Base-by-base conservation (phyloP, 2,797 vertebrate species). In the Argya squamiceps region DNA sequence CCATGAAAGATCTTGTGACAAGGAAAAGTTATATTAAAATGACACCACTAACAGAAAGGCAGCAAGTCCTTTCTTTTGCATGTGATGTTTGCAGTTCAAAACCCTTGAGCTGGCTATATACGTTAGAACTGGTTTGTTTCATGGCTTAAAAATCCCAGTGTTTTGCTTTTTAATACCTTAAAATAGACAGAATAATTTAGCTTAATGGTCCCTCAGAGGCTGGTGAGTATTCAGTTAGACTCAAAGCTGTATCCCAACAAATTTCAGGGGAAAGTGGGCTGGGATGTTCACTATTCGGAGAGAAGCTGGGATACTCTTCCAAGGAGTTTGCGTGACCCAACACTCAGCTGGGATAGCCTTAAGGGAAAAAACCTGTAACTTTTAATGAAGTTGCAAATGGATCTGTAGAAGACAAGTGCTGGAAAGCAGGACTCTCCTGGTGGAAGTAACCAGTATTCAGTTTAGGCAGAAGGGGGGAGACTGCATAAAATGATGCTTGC, bases 1-100 rank as follows among this genome's bases (percentile, higher is more conserved):
- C 80, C 52, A 73, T 46, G 59, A 88, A 77, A 84, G 67, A 69
- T 71, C 91, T 91, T 81, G 91, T 91, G 91, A 93, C 91, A 85
- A 78, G 46, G 58, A 95, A 83, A 37, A 93, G 43, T 81, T 94
- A 70, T 41, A 74, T 62, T 93, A 75, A 91, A 84, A 89, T 78
- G 50, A 62, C 59, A 88, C 5, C 0, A 6, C 37, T 81, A 71
- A 65, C 23, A 75, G 56, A 80, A 91, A 88, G 65, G 39, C 60
- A 86, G 59, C 10, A 17, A 47, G n/a, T 53, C 29, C 23, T 49
- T 69, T 76, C 30, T 36, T 94, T 79, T 68, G 17, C n/a, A 24
- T 12, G 32, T 29, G 26, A 67, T 64, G 12, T 30, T 86, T 47
- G 26, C 64, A 64, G 64, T 74, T 46, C 5, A 2, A 85, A 88